Evolutionary conservation across 1,140 invertebrate species (phyloP).

Genomic region (Drosophila tristis): DNA sequence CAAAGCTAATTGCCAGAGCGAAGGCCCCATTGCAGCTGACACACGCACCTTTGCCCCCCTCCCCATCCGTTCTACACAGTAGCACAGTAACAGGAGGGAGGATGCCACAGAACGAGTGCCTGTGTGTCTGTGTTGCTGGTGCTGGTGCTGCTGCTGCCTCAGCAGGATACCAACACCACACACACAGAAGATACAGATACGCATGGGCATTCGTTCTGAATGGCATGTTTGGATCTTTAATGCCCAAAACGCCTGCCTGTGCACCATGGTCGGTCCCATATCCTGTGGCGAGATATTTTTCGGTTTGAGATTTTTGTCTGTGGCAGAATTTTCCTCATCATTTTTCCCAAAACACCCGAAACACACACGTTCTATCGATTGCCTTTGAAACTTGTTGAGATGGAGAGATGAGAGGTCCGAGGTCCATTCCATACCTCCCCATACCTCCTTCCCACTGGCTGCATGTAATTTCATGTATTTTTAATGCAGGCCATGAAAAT

Average conservation of each 20-base stretch:
- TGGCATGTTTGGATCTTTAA: constrained; percentile 66
- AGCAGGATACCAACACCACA: constrained; percentile 46
- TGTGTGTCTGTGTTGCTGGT: constrained; percentile 20
- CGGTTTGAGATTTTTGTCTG: not conserved
- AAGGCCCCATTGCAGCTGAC: constrained; percentile 66
- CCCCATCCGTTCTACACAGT: not conserved
- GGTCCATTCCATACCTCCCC: constrained; percentile 10
- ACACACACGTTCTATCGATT: constrained; percentile 31
- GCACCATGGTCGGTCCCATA: constrained; percentile 9
- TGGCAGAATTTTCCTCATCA: constrained; percentile 37
- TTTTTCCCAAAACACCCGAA: constrained; percentile 27
- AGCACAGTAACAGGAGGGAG: constrained; percentile 16
- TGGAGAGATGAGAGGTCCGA: constrained; percentile 4
- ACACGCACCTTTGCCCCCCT: constrained; percentile 53
- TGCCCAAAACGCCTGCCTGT: constrained; percentile 46
- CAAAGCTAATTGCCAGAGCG: constrained; percentile 69
- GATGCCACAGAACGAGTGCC: constrained; percentile 34
- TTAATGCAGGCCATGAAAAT: constrained; percentile 68
- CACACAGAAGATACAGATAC: constrained; percentile 23
- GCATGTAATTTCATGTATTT: constrained; percentile 70
- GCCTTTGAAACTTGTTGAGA: constrained; percentile 48
- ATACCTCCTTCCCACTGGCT: constrained; percentile 32
- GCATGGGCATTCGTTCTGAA: constrained; percentile 51
- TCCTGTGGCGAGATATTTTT: constrained; percentile 45
- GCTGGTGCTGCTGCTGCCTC: constrained; percentile 45